Evolutionary conservation across 2,797 vertebrate species (phyloP).

Genomic region (Myotis myotis): DNA sequence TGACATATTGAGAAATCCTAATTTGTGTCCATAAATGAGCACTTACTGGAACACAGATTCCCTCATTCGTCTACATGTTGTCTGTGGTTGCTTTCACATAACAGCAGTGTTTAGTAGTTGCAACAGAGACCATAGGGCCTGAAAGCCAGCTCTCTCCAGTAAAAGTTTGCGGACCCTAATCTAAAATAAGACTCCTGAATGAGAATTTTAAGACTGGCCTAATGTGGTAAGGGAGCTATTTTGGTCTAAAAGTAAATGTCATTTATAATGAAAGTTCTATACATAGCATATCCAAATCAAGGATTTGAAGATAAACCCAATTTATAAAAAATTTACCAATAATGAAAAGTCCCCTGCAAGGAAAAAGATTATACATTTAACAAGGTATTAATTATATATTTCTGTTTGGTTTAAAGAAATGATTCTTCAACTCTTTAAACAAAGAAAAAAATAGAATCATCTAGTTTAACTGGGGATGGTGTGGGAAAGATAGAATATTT

Average conservation of each 20-base stretch:
- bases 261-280: constrained; percentile 5
- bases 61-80: not conserved
- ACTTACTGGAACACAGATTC: not conserved
- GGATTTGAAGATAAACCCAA: not conserved
- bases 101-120: not conserved
- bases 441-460: not conserved
- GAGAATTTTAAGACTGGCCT: not conserved
- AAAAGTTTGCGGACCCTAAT: not conserved
- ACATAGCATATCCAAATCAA: not conserved
- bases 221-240: not conserved
- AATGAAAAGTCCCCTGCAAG: not conserved
- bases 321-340: not conserved
- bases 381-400: not conserved
- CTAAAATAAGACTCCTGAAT: constrained; percentile 15
- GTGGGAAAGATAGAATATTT: not conserved
- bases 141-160: not conserved
- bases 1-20: constrained; percentile 31
- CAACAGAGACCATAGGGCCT: not conserved
- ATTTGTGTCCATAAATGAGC: not conserved
- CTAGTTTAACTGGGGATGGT: not conserved
- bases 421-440: constrained; percentile 18
- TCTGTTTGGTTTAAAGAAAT: constrained; percentile 46
- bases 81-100: not conserved
- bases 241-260: not conserved
- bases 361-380: not conserved